Percentiles rank a stretch among this genome's conserved stretches.
phyloP scores from a whole-genome alignment of 2,888 invertebrate genomes.

The Stramonita haemastoma region DNA sequence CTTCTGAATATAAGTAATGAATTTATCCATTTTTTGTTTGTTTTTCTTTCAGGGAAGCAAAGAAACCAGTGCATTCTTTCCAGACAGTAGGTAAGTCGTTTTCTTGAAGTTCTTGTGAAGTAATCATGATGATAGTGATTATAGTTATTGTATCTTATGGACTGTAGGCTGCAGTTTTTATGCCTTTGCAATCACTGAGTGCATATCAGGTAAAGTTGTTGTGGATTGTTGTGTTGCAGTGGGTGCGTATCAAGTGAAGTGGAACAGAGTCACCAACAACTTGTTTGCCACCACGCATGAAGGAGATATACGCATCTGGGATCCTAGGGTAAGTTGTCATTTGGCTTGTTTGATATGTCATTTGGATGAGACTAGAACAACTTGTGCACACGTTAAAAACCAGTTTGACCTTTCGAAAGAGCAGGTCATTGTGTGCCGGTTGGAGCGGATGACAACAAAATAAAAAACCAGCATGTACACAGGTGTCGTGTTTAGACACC shows the following conservation, averaged over 20 bases:
- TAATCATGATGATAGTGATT: not conserved
- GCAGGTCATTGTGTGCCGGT: too few species aligned
- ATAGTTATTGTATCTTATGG: too few species aligned
- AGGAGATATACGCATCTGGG: slow-evolving; percentile 97
- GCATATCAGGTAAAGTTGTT: too few species aligned
- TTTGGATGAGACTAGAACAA: too few species aligned
- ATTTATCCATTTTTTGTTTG: not conserved
- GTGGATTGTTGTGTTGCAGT: slow-evolving; percentile 62
- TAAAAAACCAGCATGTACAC: too few species aligned
- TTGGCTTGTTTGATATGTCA: not conserved
- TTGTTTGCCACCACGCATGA: slow-evolving; percentile 96
- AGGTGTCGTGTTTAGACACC: too few species aligned
- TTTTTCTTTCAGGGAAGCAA: slow-evolving; percentile 82
- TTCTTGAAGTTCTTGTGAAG: not conserved
- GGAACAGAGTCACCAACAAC: slow-evolving; percentile 90
- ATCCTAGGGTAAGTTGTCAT: slow-evolving; percentile 87
- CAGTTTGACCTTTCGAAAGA: too few species aligned
- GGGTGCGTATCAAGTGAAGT: slow-evolving; percentile 92
- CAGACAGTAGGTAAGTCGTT: slow-evolving; percentile 88
- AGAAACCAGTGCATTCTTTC: slow-evolving; percentile 89
- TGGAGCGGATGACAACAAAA: too few species aligned
- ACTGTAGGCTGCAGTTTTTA: too few species aligned
- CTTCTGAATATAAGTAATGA: too few species aligned
- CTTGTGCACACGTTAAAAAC: too few species aligned
- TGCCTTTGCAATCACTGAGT: too few species aligned